Evolutionary conservation across 2,113 vertebrate genomes (phyloP).

Genomic region (cat (Felis catus)): DNA sequence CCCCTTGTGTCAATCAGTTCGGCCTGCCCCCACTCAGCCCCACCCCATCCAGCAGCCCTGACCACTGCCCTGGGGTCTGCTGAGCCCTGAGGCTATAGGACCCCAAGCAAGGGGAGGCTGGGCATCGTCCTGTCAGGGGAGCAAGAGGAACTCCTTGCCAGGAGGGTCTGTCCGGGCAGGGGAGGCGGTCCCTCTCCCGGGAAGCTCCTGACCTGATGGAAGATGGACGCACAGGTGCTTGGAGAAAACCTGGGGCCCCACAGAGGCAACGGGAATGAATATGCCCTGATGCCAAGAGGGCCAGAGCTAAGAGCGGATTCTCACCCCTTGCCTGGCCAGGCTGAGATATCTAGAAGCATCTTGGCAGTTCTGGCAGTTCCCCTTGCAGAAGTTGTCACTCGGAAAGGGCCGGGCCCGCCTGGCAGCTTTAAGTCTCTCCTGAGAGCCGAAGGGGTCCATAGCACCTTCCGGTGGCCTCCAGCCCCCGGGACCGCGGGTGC

Average conservation of each 20-base stretch:
- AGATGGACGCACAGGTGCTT: background rate
- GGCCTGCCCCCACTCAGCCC: background rate
- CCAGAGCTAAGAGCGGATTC: background rate
- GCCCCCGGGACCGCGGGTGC: rapidly evolving
- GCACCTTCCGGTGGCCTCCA: background rate
- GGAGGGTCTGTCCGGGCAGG: background rate
- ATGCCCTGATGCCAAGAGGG: background rate
- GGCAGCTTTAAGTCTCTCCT: too few relatives aligned
- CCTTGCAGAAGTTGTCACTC: too few relatives aligned
- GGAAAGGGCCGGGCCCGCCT: background rate
- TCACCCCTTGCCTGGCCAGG: background rate
- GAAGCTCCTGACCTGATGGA: background rate
- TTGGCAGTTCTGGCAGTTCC: background rate
- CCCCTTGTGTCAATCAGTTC: background rate
- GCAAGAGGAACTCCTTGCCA: background rate
- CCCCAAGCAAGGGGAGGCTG: background rate
- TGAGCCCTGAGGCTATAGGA: background rate
- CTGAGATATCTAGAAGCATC: background rate
- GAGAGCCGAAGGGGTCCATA: background rate
- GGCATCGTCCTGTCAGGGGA: background rate
- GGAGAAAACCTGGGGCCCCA: rapidly evolving
- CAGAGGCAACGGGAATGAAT: rapidly evolving
- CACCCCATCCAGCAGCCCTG: rapidly evolving
- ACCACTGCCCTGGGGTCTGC: too few relatives aligned
- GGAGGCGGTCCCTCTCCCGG: rapidly evolving